These are phyloP conservation scores for Diaprepes abbreviatus DNA, from an alignment of 2,888 invertebrate species.

Conservation along the genomic window DNA sequence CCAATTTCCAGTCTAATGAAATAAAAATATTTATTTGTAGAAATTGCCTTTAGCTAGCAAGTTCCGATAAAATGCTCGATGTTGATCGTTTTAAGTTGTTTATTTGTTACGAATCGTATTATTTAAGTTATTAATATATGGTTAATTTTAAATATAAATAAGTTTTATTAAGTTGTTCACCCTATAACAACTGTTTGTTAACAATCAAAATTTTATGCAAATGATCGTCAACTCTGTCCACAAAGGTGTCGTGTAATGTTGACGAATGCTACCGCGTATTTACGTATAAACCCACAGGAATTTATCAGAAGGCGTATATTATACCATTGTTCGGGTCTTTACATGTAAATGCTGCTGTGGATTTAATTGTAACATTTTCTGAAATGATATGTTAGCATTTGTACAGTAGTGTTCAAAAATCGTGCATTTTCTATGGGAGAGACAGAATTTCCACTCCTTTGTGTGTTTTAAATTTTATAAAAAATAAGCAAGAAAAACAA, in stretches of 20 bases:
- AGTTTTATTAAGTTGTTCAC: background rate
- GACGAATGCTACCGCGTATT: slow-evolving; percentile 46
- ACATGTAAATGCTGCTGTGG: slow-evolving; percentile 37
- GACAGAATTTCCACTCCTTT: no score
- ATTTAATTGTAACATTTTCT: slow-evolving; percentile 39
- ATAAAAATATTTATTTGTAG: no score
- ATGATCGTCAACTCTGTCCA: slow-evolving; percentile 39
- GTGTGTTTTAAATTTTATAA: no score
- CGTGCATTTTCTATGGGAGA: no score
- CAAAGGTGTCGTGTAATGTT: slow-evolving; percentile 47
- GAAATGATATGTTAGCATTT: background rate
- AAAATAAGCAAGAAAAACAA: no score
- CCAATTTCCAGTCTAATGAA: no score
- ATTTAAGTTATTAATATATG: no score
- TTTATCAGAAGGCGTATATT: slow-evolving; percentile 47
- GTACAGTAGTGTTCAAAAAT: slow-evolving; percentile 1
- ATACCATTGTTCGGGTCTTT: slow-evolving; percentile 38
- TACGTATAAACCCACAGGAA: slow-evolving; percentile 40
- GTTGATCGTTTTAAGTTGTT: no score
- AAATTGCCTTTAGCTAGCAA: no score
- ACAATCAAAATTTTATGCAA: slow-evolving; percentile 41
- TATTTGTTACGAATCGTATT: no score
- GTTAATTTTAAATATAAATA: no score
- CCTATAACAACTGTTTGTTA: slow-evolving; percentile 23
- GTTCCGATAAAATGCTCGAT: no score